Conservation (phyloP, 2,113 vertebrate genomes). For the Craseonycteris thonglongyai region DNA sequence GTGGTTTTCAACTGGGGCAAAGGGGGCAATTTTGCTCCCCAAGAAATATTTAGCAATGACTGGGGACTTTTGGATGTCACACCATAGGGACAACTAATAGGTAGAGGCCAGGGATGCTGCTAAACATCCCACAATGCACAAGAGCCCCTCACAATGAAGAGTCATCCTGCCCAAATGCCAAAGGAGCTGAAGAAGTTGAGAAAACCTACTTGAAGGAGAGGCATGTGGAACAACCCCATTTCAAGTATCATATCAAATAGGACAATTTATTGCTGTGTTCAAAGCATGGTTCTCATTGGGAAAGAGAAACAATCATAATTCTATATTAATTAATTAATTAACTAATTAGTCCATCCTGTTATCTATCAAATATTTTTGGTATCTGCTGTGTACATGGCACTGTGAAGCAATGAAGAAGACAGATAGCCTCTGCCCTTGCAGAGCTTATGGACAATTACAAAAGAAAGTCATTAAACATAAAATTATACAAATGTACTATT, state of each 20-base stretch:
- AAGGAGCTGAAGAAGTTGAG: not conserved
- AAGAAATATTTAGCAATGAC: not conserved
- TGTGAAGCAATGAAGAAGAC: not conserved
- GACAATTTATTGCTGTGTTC: not conserved
- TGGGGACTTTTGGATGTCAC: not conserved
- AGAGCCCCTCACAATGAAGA: not conserved
- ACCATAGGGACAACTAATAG: not conserved
- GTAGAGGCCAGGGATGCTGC: not conserved
- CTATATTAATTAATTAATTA: not conserved
- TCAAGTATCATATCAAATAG: not conserved
- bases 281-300: not conserved
- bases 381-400: not conserved
- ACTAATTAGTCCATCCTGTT: not conserved
- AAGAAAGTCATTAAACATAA: not conserved
- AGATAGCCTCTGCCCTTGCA: not conserved
- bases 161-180: not conserved
- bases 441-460: not conserved
- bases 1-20: not conserved
- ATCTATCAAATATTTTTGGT: not conserved
- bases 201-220: not conserved
- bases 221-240: not conserved
- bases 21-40: not conserved
- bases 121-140: accelerated
- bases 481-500: not conserved
- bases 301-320: not conserved